Conservation (phyloP, 1,140 invertebrate genomes). For the Alviniconcha marisindica region DNA sequence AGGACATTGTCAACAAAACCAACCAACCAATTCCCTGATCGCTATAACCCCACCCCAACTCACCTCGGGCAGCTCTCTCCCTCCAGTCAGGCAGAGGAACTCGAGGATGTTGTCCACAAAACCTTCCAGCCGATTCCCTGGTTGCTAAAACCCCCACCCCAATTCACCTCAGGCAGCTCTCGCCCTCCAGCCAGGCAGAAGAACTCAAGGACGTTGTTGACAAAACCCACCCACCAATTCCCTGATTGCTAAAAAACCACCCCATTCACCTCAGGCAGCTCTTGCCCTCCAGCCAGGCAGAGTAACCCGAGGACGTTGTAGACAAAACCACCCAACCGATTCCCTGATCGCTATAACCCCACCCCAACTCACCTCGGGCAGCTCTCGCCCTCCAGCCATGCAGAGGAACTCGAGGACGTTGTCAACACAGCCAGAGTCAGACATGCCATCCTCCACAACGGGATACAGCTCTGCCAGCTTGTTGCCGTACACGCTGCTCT, state of each 20-base stretch:
- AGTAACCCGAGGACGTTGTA: too few species aligned
- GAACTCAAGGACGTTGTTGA: conserved; percentile 99
- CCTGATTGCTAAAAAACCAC: too few species aligned
- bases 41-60: too few species aligned
- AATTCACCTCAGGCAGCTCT: conserved; percentile 88
- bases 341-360: too few species aligned
- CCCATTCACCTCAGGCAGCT: too few species aligned
- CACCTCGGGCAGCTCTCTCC: conserved; percentile 92
- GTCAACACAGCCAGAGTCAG: conserved; percentile 97
- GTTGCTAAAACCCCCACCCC: too few species aligned
- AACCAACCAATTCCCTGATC: too few species aligned
- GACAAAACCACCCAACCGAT: too few species aligned
- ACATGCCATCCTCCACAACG: conserved; percentile 97
- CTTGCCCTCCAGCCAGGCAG: too few species aligned
- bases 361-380: conserved; percentile 88
- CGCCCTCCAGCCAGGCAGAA: conserved; percentile 93
- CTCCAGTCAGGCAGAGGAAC: conserved; percentile 95
- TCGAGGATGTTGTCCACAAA: conserved; percentile 98
- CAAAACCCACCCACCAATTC: too few species aligned
- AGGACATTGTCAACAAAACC: too few species aligned
- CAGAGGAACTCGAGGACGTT: conserved; percentile 98
- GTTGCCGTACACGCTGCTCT: conserved; percentile 87
- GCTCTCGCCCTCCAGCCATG: conserved; percentile 90
- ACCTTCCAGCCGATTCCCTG: too few species aligned
- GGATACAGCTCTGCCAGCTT: conserved; percentile 94